Evolutionary conservation across 2,888 invertebrate genomes (phyloP).

Genomic region (Clusia tigrina): DNA sequence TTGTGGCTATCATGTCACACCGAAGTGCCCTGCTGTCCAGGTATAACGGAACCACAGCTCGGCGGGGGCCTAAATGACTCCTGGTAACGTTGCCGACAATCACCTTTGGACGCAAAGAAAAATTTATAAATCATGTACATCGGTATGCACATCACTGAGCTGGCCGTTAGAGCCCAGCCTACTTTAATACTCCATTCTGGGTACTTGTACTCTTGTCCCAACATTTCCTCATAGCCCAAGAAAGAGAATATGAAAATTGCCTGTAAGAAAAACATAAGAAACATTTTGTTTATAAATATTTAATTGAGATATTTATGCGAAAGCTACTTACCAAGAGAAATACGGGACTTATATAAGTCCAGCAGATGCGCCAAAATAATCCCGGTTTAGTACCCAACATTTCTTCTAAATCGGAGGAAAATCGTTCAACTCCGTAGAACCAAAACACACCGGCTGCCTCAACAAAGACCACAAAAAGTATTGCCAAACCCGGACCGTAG

Average conservation of each 20-base stretch:
- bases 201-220: constrained; percentile 77
- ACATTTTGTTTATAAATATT: background rate
- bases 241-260: constrained; percentile 85
- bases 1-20: constrained; percentile 62
- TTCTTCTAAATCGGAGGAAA: constrained; percentile 80
- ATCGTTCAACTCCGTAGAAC: constrained; percentile 85
- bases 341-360: constrained; percentile 87
- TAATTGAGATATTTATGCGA: background rate
- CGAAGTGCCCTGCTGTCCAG: constrained; percentile 63
- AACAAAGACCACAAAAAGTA: constrained; percentile 89
- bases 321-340: constrained; percentile 75
- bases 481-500: constrained; percentile 86
- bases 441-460: constrained; percentile 90
- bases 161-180: constrained; percentile 84
- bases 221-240: constrained; percentile 80
- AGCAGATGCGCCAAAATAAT: constrained; percentile 82
- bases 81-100: constrained; percentile 48
- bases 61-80: constrained; percentile 56
- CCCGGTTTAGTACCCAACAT: constrained; percentile 85
- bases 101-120: constrained; percentile 72
- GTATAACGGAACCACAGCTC: constrained; percentile 57
- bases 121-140: constrained; percentile 83
- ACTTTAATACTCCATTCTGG: constrained; percentile 83
- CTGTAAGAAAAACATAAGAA: constrained; percentile 59
- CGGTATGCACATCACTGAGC: constrained; percentile 87